Conservation (phyloP, 2,797 vertebrate species). For the Erethizon dorsatum region DNA sequence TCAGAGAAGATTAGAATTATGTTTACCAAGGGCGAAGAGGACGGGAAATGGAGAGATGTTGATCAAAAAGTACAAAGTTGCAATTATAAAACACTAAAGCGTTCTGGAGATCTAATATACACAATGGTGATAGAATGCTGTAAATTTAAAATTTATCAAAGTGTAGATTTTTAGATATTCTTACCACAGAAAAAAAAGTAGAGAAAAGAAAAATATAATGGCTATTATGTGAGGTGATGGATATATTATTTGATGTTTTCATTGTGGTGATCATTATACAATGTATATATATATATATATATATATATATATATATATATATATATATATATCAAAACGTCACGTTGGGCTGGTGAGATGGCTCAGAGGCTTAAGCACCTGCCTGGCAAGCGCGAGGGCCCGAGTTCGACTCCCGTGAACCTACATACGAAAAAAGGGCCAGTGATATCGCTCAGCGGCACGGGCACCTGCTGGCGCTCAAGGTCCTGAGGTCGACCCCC, state of each 20-base stretch:
- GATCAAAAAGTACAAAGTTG: background rate
- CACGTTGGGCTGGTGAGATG: no score
- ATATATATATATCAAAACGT: no score
- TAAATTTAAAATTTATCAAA: background rate
- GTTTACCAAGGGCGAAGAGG: background rate
- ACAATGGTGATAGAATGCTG: background rate
- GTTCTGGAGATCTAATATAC: background rate
- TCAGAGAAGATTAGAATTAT: no score
- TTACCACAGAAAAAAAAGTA: fast-evolving
- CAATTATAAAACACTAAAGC: background rate
- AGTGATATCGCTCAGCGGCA: no score
- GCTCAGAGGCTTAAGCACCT: no score
- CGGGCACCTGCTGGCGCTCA: no score
- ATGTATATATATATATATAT: background rate
- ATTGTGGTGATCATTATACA: background rate
- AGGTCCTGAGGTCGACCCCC: no score
- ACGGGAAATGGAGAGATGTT: background rate
- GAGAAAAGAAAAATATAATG: background rate
- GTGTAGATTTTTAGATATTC: background rate
- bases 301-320: background rate
- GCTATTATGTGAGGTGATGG: background rate
- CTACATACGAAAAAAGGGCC: no score
- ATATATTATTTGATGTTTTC: background rate
- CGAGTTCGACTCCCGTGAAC: no score
- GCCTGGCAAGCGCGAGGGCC: no score